phyloP scores from a whole-genome alignment of 1,140 invertebrate species.

The Probaryconus sp. region DNA sequence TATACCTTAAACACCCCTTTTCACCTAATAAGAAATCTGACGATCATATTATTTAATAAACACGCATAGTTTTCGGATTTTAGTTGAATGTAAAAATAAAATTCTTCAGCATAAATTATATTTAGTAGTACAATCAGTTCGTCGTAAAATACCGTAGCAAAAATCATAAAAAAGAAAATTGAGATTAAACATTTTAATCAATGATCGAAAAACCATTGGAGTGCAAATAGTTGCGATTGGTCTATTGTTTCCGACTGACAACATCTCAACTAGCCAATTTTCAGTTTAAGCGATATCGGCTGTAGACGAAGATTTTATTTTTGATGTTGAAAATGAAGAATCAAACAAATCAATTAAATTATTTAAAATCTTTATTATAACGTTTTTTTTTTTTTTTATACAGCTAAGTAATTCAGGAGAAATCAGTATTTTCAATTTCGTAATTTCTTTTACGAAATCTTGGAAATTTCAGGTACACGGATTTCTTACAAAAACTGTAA shows the following conservation, averaged over 20 bases:
- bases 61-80: no score
- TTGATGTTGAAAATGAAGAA: no score
- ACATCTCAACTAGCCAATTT: conserved; percentile 40
- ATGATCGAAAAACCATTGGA: conserved; percentile 57
- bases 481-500: no score
- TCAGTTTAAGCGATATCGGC: conserved; percentile 23
- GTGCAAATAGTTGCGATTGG: conserved; percentile 44
- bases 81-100: no score
- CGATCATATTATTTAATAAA: conserved; percentile 34
- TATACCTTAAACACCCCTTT: conserved; percentile 47
- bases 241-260: conserved; percentile 25
- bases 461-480: no score
- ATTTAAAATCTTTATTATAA: no score
- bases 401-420: no score
- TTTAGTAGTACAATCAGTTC: conserved; percentile 51
- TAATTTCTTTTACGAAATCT: no score
- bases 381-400: no score
- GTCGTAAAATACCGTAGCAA: conserved; percentile 57
- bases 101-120: conserved; percentile 27
- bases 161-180: conserved; percentile 48
- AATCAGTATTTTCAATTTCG: no score
- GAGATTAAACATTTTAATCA: conserved; percentile 45
- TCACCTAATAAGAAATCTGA: conserved; percentile 33
- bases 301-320: no score
- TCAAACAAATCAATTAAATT: no score